phyloP scores from a whole-genome alignment of 2,113 vertebrate species.

The Laticauda colubrina region DNA sequence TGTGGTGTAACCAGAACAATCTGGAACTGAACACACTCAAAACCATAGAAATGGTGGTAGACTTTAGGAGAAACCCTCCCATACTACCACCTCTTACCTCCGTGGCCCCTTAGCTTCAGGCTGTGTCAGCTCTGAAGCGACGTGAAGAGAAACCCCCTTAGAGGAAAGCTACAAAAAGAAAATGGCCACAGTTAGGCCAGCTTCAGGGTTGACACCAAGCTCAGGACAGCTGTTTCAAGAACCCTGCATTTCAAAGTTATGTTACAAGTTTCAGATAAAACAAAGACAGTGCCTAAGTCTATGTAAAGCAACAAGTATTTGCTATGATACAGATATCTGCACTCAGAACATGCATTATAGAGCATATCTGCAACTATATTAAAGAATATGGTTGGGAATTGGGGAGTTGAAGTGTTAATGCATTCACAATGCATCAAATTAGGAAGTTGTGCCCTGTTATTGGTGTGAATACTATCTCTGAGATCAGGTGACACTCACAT shows the following conservation, averaged over 20 bases:
- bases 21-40: too few species aligned
- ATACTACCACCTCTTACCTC: too few species aligned
- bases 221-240: not conserved
- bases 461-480: not conserved
- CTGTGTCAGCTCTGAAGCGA: too few species aligned
- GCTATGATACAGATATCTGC: not conserved
- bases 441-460: conserved; percentile 8
- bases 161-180: too few species aligned
- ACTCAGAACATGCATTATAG: not conserved
- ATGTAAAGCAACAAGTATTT: not conserved
- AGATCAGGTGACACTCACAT: not conserved
- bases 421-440: not conserved
- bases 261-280: not conserved
- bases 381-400: not conserved
- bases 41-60: too few species aligned
- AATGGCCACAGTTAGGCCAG: too few species aligned
- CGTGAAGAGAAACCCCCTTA: too few species aligned
- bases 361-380: not conserved
- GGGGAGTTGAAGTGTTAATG: not conserved
- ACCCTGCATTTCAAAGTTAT: not conserved
- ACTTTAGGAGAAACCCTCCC: too few species aligned
- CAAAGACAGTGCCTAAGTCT: not conserved
- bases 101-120: too few species aligned
- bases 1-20: too few species aligned
- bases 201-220: not conserved